Percentiles rank a stretch among this genome's conserved stretches.
Evolutionary conservation across 2,113 vertebrate species (phyloP).

Genomic region (Salvelinus alpinus): DNA sequence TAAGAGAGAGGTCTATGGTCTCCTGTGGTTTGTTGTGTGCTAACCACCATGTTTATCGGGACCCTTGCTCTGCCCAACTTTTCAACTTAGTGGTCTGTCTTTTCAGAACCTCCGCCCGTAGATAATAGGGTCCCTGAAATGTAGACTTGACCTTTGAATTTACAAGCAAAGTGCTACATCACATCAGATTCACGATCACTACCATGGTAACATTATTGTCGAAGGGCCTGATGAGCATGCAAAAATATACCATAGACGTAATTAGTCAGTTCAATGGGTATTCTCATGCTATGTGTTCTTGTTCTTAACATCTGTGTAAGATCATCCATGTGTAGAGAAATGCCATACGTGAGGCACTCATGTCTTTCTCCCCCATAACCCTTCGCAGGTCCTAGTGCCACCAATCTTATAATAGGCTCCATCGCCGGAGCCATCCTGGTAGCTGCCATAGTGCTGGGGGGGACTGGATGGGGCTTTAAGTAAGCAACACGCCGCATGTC

Average conservation of each 20-base stretch:
- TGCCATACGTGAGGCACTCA: slow-evolving; percentile 78
- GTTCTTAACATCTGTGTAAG: slow-evolving; percentile 61
- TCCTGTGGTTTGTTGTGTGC: background rate
- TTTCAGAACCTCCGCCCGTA: background rate
- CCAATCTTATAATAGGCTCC: slow-evolving; percentile 99
- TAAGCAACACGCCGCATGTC: slow-evolving; percentile 96
- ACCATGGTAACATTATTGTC: slow-evolving; percentile 22
- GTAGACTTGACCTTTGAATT: slow-evolving; percentile 42
- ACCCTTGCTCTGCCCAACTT: slow-evolving; percentile 6
- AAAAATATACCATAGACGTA: slow-evolving; percentile 47
- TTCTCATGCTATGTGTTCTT: slow-evolving; percentile 68
- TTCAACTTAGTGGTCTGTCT: background rate
- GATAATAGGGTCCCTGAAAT: slow-evolving; percentile 1
- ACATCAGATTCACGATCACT: slow-evolving; percentile 25
- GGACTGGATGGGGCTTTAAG: slow-evolving; percentile 99
- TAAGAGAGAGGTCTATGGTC: background rate
- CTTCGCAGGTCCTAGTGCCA: slow-evolving; percentile 99
- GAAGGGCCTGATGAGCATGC: slow-evolving; percentile 64
- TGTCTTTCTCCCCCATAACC: slow-evolving; percentile 90
- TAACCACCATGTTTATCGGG: background rate
- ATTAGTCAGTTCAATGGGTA: slow-evolving; percentile 52
- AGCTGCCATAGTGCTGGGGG: slow-evolving; percentile 99
- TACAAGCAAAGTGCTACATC: slow-evolving; percentile 39
- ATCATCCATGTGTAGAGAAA: slow-evolving; percentile 63
- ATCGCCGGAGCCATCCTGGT: slow-evolving; percentile 99